Evolutionary conservation across 2,797 vertebrate genomes (phyloP), one percentile per base, ranked within the genome.

Genomic region (Acipenser oxyrinchus): DNA sequence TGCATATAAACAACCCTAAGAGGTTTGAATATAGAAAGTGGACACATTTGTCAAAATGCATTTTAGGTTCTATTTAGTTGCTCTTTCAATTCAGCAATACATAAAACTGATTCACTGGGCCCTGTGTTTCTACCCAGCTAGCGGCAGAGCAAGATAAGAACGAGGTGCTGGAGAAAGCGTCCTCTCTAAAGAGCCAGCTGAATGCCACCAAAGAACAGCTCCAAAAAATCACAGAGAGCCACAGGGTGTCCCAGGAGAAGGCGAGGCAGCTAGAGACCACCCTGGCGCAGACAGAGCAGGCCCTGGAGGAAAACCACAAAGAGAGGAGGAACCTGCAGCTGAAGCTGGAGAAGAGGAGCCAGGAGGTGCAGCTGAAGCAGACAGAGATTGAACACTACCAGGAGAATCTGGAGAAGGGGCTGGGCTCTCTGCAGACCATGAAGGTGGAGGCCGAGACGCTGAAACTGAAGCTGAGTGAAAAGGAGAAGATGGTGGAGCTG

Each of bases 181-280:
- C 82, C 7, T 76, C 74, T 63, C 71, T 89, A 74, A 73, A 72
- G 7, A 68, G 75, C 63, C 84, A 83, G 10, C 81, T 89, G 58
- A 81, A 87, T 59, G 76, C 73, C 2, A 77, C 84, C 68, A 80
- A 76, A 73, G 85, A 88, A 71, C 79, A 75, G n/a, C 80, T 90
- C 13, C 6, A 4, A 63, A 74, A 79, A 76, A 77, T 70, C 12
- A 62, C 50, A 1, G 79, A 67, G 0, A 73, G 72, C 67, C 82
- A 82, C 57, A 79, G 78, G n/a, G 66, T 75, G 3, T 63, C 63
- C 8, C 69, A 87, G 69, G 83, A 86, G 69, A 67, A 70, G 55
- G 76, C 82, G 0, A 86, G 88, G 55, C 76, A 85, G 48, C 64
- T 86, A 71, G 76, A 59, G 0, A 62, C 62, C 1, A 69, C 77